These are phyloP conservation scores for Coelopa pilipes DNA, from an alignment of 2,888 invertebrate species.

Conservation along the genomic window DNA sequence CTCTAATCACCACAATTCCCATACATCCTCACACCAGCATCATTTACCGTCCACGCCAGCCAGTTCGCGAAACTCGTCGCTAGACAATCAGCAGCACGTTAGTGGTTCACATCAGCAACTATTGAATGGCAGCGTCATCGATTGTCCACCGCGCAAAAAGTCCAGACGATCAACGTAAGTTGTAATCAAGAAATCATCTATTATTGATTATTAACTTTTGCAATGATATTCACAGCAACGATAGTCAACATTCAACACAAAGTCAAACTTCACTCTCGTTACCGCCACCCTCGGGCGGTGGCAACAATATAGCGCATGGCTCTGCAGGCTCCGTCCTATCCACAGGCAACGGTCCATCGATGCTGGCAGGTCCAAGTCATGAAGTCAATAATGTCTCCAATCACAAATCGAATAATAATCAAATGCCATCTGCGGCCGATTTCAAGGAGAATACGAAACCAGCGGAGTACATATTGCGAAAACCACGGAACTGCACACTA, in stretches of 20 bases:
- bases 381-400: slow-evolving; percentile 42
- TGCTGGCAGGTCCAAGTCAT: slow-evolving; percentile 35
- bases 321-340: slow-evolving; percentile 42
- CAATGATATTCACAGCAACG: slow-evolving; percentile 53
- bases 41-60: slow-evolving; percentile 51
- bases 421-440: slow-evolving; percentile 19
- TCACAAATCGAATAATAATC: slow-evolving; percentile 31
- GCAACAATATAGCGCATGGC: slow-evolving; percentile 34
- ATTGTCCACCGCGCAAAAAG: slow-evolving; percentile 84
- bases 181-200: neutral
- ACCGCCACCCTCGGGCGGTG: slow-evolving; percentile 55
- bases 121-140: slow-evolving; percentile 58
- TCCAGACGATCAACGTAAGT: slow-evolving; percentile 89
- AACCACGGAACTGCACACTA: slow-evolving; percentile 62
- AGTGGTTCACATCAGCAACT: slow-evolving; percentile 50
- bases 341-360: slow-evolving; percentile 16
- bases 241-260: slow-evolving; percentile 62
- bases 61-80: slow-evolving; percentile 55
- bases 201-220: neutral
- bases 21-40: slow-evolving; percentile 33
- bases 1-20: slow-evolving; percentile 55
- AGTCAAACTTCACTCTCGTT: slow-evolving; percentile 60
- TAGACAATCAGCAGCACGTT: slow-evolving; percentile 52
- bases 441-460: slow-evolving; percentile 65
- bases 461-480: slow-evolving; percentile 62